Evolutionary conservation across 2,888 invertebrate species (phyloP).

Genomic region (Aproaerema taeniolella): DNA sequence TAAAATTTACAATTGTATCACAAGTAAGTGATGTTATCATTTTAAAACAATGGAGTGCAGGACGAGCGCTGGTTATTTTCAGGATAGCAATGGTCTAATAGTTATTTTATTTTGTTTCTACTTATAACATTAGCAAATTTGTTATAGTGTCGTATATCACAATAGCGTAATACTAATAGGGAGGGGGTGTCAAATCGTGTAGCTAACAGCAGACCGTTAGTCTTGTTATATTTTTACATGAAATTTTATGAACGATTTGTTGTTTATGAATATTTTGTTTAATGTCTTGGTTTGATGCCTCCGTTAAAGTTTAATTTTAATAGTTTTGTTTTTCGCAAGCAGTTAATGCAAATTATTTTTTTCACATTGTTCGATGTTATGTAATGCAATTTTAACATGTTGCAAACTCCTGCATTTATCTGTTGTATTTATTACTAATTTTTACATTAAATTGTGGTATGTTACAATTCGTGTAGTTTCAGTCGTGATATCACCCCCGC

Average conservation of each 20-base stretch:
- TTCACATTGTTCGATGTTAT: constrained; percentile 79
- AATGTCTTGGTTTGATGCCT: constrained; percentile 76
- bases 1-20: constrained; percentile 64
- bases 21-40: constrained; percentile 58
- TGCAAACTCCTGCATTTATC: constrained; percentile 82
- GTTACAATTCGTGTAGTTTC: constrained; percentile 79
- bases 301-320: constrained; percentile 74
- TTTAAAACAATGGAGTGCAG: constrained; percentile 73
- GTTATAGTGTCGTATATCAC: constrained; percentile 76
- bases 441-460: constrained; percentile 85
- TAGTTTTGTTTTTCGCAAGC: constrained; percentile 77
- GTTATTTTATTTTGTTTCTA: constrained; percentile 72
- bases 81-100: constrained; percentile 75
- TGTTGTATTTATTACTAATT: constrained; percentile 83
- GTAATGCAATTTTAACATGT: constrained; percentile 77
- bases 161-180: constrained; percentile 73
- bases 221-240: constrained; percentile 71
- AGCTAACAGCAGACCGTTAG: constrained; percentile 55
- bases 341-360: constrained; percentile 75
- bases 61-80: constrained; percentile 67
- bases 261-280: constrained; percentile 71
- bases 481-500: constrained; percentile 61
- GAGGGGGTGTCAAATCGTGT: constrained; percentile 76
- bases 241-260: constrained; percentile 73
- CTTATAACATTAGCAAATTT: constrained; percentile 73